These are phyloP conservation scores for Mirza zaza DNA, from an alignment of 2,113 vertebrate genomes.

Conservation along the genomic window DNA sequence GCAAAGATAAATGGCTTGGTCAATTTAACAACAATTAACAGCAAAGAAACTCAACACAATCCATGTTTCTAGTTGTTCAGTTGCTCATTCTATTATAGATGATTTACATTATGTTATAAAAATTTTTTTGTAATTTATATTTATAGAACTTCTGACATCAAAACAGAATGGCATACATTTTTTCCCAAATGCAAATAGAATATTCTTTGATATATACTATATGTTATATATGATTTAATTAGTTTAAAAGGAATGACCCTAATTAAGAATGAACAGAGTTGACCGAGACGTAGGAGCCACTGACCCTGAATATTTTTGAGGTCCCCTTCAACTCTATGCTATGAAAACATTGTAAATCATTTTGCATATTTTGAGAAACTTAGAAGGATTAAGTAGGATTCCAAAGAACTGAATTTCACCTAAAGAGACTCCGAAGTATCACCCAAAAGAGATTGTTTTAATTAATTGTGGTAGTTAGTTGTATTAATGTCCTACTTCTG, in stretches of 20 bases:
- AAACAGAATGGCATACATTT: background rate
- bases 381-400: background rate
- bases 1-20: conserved; percentile 1
- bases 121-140: background rate
- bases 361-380: background rate
- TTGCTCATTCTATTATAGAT: background rate
- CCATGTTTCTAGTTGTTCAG: background rate
- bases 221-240: background rate
- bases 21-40: conserved; percentile 37
- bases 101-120: background rate
- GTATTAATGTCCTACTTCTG: background rate
- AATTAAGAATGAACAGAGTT: background rate
- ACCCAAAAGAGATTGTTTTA: background rate
- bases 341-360: background rate
- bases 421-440: background rate
- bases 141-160: background rate
- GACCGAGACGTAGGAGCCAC: background rate
- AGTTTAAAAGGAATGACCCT: background rate
- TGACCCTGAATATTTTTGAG: background rate
- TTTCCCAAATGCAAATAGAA: background rate
- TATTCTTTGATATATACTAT: background rate
- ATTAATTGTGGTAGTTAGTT: background rate
- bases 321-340: background rate
- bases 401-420: background rate
- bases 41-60: background rate